These are phyloP conservation scores for Chelon auratus DNA, from an alignment of 2,797 vertebrate genomes.

Conservation along the genomic window DNA sequence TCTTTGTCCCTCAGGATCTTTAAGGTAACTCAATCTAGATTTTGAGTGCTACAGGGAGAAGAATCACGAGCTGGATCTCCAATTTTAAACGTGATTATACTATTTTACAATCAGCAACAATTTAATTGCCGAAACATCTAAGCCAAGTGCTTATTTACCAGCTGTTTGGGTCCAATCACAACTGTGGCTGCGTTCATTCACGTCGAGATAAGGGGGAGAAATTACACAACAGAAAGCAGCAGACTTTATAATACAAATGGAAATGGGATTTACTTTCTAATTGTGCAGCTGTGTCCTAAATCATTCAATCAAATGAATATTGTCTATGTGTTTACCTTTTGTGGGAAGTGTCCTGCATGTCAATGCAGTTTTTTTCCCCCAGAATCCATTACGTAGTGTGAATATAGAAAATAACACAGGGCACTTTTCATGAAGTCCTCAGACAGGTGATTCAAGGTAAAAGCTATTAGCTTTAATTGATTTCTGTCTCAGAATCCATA, in stretches of 20 bases:
- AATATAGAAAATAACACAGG: slow-evolving; percentile 37
- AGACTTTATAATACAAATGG: slow-evolving; percentile 50
- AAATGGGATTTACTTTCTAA: slow-evolving; percentile 54
- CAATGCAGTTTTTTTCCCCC: slow-evolving; percentile 10
- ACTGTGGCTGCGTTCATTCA: slow-evolving; percentile 36
- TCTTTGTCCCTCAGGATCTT: slow-evolving; percentile 43
- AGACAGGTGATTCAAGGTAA: slow-evolving; percentile 40
- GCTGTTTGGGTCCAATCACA: slow-evolving; percentile 45
- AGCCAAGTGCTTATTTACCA: slow-evolving; percentile 50
- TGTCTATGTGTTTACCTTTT: slow-evolving; percentile 49
- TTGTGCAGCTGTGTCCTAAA: slow-evolving; percentile 49
- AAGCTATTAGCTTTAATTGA: slow-evolving; percentile 53
- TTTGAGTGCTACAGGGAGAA: slow-evolving; percentile 15
- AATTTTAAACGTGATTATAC: slow-evolving; percentile 35
- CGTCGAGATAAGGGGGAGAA: slow-evolving; percentile 42
- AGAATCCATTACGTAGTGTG: slow-evolving; percentile 31
- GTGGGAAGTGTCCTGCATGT: slow-evolving; percentile 23
- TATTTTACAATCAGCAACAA: slow-evolving; percentile 50
- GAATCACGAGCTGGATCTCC: slow-evolving; percentile 24
- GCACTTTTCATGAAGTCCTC: slow-evolving; percentile 18
- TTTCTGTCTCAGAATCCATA: slow-evolving; percentile 46
- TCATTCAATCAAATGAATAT: slow-evolving; percentile 63
- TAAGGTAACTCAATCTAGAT: slow-evolving; percentile 33
- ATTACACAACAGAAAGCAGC: slow-evolving; percentile 37
- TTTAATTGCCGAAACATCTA: slow-evolving; percentile 37